Conservation (phyloP, 1,140 invertebrate genomes). For the Plutomurus gul region DNA sequence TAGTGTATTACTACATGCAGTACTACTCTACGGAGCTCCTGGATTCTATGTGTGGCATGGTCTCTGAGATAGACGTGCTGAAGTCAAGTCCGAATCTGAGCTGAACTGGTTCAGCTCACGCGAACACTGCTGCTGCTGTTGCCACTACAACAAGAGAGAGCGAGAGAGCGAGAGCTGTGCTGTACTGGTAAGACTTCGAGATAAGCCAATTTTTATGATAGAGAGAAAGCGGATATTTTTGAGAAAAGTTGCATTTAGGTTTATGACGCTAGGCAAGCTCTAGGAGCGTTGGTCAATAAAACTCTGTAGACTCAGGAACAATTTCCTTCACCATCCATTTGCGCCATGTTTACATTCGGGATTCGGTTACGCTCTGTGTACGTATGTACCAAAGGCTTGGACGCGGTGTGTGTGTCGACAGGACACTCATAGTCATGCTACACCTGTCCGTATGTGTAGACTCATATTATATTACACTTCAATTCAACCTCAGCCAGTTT, state of each 20-base stretch:
- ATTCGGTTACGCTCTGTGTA: slow-evolving; percentile 41
- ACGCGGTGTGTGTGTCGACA: background rate
- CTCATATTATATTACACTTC: background rate
- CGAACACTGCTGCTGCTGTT: background rate
- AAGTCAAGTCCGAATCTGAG: background rate
- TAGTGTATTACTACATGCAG: no score
- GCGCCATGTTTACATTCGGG: slow-evolving; percentile 44
- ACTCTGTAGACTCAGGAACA: slow-evolving; percentile 32
- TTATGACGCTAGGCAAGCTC: slow-evolving; percentile 21
- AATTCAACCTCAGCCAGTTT: slow-evolving; percentile 14
- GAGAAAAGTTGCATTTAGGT: slow-evolving; percentile 38
- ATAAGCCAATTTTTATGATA: slow-evolving; percentile 38
- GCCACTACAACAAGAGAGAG: background rate
- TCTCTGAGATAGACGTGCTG: no score
- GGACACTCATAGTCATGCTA: background rate
- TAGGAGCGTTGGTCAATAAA: slow-evolving; percentile 33
- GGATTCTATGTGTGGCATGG: no score
- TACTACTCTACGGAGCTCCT: no score
- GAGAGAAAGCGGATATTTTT: slow-evolving; percentile 40
- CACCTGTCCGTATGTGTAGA: slow-evolving; percentile 16
- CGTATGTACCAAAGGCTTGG: background rate
- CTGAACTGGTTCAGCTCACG: slow-evolving; percentile 14
- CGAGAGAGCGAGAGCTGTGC: background rate
- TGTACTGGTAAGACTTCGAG: slow-evolving; percentile 6
- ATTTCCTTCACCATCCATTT: slow-evolving; percentile 44